Base-by-base conservation (phyloP, 1,140 invertebrate species). In the Dendrolimus punctatus region DNA sequence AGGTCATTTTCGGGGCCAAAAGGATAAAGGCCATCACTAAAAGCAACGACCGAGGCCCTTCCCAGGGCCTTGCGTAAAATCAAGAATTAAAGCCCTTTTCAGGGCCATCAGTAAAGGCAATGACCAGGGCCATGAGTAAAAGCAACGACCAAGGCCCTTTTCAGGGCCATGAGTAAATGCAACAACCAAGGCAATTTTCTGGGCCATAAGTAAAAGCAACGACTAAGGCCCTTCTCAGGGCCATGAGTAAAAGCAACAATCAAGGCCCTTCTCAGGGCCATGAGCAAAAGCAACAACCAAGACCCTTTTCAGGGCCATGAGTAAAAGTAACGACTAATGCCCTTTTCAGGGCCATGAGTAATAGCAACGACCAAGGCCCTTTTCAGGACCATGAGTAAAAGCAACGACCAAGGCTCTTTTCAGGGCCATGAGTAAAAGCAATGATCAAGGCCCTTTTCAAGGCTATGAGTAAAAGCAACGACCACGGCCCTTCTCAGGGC, bases 401-500 rank as follows among this genome's bases (percentile, higher is more conserved):
- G 23, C 23, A 23, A 23, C 23, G 23, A 23, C 23, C 36, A 10
- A 7, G 46, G 46, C 23, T n/a, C 43, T 38, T 47, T 6, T 47
- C 5, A 47, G 23, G 23, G 23, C 23, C 37, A 47, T 6, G 4
- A 42, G n/a, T 7, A 6, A 38, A 4, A 42, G n/a, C 8, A 40
- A n/a, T 9, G n/a, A 49, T 38, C 23, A 23, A 40, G 38, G 55
- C 45, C 48, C 49, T 57, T 57, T 5, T 51, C 49, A 51, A 38
- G 39, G 23, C 43, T 6, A 47, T 38, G 23, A 23, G 23, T 23
- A 23, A 23, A 23, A 23, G 49, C 10, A 47, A 40, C 51, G 42
- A 57, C 49, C 49, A 46, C 23, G 37, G 50, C 46, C 45, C 55
- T 52, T 57, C 2, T 57, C 57, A 53, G 36, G 36, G 42, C 23